Conservation (phyloP, 2,888 invertebrate species). For the Drosophila ustulata region DNA sequence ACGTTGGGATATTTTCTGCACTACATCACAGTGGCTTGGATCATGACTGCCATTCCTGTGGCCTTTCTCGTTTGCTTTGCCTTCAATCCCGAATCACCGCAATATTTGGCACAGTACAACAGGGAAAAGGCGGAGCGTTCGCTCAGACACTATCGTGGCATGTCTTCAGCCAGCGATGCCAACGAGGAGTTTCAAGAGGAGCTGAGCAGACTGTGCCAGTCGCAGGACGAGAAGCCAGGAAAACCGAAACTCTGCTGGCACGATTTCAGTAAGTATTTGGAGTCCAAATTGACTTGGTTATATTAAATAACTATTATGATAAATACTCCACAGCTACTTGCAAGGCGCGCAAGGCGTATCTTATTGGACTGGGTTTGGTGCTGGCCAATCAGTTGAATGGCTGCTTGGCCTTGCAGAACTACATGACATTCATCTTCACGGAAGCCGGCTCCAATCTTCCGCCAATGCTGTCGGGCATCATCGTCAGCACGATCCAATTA, state of each 20-base stretch:
- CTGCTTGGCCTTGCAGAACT: conserved; percentile 80
- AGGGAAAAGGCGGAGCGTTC: conserved; percentile 19
- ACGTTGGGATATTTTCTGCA: conserved; percentile 68
- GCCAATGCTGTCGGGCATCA: conserved; percentile 75
- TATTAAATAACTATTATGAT: background rate
- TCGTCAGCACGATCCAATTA: conserved; percentile 61
- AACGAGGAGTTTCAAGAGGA: conserved; percentile 23
- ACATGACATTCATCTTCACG: conserved; percentile 78
- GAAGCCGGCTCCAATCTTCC: conserved; percentile 77
- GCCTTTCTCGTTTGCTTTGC: conserved; percentile 44
- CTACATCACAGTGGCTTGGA: conserved; percentile 65
- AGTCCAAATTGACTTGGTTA: background rate
- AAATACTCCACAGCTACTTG: conserved; percentile 56
- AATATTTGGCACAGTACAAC: conserved; percentile 16
- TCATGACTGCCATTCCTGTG: conserved; percentile 60
- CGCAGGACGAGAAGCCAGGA: background rate
- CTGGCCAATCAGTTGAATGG: conserved; percentile 79
- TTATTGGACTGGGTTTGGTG: conserved; percentile 75
- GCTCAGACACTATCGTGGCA: conserved; percentile 25
- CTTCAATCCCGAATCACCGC: conserved; percentile 29
- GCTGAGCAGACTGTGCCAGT: conserved; percentile 16
- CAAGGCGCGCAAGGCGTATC: conserved; percentile 69
- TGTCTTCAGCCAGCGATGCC: background rate
- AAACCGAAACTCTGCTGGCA: background rate
- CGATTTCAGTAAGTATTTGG: conserved; percentile 24